phyloP scores from a whole-genome alignment of 2,113 vertebrate genomes.

The Dendropsophus ebraccatus region DNA sequence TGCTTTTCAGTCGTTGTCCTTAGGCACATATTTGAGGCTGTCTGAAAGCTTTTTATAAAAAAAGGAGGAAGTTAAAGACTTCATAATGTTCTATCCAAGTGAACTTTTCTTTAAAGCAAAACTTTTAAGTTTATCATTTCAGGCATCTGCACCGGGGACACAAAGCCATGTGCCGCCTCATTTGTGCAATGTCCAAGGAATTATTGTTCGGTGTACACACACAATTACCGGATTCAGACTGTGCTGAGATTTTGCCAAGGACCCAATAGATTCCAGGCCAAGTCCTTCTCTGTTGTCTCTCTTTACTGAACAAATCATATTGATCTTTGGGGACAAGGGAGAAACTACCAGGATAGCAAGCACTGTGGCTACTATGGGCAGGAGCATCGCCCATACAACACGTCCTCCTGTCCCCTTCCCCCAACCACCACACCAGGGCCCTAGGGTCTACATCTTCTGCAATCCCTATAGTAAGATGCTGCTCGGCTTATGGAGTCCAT shows the following conservation, averaged over 20 bases:
- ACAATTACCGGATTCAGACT: constrained; percentile 31
- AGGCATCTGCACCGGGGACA: constrained; percentile 19
- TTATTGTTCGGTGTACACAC: constrained; percentile 24
- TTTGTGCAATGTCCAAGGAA: constrained; percentile 33
- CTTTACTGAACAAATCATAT: not conserved
- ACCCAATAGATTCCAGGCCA: not conserved
- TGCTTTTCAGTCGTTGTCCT: constrained; percentile 68
- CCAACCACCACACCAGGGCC: too few relatives aligned
- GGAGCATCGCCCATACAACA: too few relatives aligned
- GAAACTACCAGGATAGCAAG: not conserved
- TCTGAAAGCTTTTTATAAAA: constrained; percentile 66
- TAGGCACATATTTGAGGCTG: constrained; percentile 68
- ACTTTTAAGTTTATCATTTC: constrained; percentile 49
- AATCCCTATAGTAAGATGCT: too few relatives aligned
- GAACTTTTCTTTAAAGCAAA: constrained; percentile 54
- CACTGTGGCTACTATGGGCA: not conserved
- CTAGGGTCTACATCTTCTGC: too few relatives aligned
- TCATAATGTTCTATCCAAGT: constrained; percentile 63
- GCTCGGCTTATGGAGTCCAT: too few relatives aligned
- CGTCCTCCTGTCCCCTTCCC: too few relatives aligned
- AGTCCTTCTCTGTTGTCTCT: not conserved
- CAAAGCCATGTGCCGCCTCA: not conserved
- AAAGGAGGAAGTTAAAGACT: constrained; percentile 68
- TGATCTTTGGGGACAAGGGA: not conserved
- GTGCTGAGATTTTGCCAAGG: not conserved